Conservation (phyloP, 1,140 invertebrate species). For the Drosophila kikkawai region DNA sequence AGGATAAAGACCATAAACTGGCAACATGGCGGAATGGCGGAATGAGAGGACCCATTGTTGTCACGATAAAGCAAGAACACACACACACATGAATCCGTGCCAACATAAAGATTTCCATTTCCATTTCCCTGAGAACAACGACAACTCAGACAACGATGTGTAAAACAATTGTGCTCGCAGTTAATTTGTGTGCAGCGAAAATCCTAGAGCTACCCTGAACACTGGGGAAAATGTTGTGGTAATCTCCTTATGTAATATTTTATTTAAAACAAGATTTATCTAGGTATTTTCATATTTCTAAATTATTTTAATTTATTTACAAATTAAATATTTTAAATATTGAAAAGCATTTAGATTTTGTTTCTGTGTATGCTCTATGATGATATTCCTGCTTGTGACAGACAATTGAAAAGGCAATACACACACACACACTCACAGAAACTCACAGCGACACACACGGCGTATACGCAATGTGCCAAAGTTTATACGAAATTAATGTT, state of each 20-base stretch:
- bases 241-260: neutral
- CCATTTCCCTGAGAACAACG: slow-evolving; percentile 5
- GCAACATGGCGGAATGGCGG: neutral
- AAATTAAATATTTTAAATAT: no score
- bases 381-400: slow-evolving; percentile 40
- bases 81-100: neutral
- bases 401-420: slow-evolving; percentile 53
- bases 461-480: slow-evolving; percentile 64
- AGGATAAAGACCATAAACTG: slow-evolving; percentile 18
- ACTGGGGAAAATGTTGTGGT: neutral
- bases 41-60: slow-evolving; percentile 4
- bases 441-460: neutral
- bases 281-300: neutral
- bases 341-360: neutral
- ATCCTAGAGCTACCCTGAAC: slow-evolving; percentile 4
- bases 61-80: neutral
- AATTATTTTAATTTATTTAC: neutral
- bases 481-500: slow-evolving; percentile 75
- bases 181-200: slow-evolving; percentile 69
- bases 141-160: slow-evolving; percentile 51
- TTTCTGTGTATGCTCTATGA: slow-evolving; percentile 1
- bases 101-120: slow-evolving; percentile 23
- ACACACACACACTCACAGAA: slow-evolving; percentile 9
- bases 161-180: slow-evolving; percentile 70
- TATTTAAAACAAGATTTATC: neutral